Evolutionary conservation across 2,797 vertebrate genomes (phyloP), one percentile per base, ranked within the genome.

Genomic region (Agapornis canus): DNA sequence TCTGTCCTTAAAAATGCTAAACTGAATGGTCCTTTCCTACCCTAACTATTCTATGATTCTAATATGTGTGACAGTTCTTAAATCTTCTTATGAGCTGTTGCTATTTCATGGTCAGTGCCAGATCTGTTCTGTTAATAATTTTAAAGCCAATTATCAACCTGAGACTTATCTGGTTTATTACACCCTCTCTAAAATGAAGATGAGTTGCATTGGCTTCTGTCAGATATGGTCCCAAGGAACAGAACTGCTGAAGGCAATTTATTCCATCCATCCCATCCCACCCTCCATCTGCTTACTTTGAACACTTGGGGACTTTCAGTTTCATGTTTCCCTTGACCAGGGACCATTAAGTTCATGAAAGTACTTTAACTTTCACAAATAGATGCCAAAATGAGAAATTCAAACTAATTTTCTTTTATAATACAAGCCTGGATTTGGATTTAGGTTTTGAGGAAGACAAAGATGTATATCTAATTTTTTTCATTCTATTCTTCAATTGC

Each of bases 371-470:
- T 94, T 90, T 70, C 87, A 72, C 39, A 93, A 93, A 92, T 69
- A 59, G 63, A 76, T 91, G 42, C n/a, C 61, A 94, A 93, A 96
- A 93, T 76, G 61, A 92, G 73, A 80, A 79, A 61, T 83, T 93
- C 39, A 91, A 83, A 82, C 52, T 75, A 73, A 92, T 88, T 94
- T 92, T 92, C 49, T 85, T 89, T 94, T 92, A 95, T 76, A 69
- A 86, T 69, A 65, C 27, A 48, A 83, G 52, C 18, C n/a, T 85
- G 72, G 12, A 81, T 92, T 92, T 89, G 42, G 93, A 57, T 80
- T 85, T 80, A 82, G 54, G 27, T 83, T 72, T 85, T 11, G 4
- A 77, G 48, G 45, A 87, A 90, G 61, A 63, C 4, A 15, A 68
- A 48, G 26, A 66, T 11, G 17, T 90, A 85, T 87, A 91, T 31